These are phyloP conservation scores for Heliconius hermathena DNA, from an alignment of 1,140 invertebrate species.

Conservation along the genomic window DNA sequence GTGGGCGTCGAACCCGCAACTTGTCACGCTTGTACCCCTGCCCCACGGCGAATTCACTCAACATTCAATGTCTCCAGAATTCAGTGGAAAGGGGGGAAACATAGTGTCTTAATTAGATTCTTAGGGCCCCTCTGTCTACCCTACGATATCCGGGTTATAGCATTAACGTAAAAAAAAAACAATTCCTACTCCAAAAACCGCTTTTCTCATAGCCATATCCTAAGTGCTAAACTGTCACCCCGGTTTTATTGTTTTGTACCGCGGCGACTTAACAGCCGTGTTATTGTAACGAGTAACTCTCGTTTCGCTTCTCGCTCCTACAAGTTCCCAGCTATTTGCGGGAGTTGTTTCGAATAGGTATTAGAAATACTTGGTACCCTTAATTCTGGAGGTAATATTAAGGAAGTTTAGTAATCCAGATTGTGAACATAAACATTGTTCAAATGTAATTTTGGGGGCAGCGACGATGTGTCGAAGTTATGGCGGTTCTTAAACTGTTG, in stretches of 20 bases:
- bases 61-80: too few species aligned
- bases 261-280: constrained; percentile 63
- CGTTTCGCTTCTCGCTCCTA: constrained; percentile 45
- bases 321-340: constrained; percentile 50
- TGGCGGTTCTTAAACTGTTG: background rate
- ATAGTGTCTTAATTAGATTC: too few species aligned
- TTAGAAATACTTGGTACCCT: background rate
- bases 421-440: constrained; percentile 41
- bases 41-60: too few species aligned
- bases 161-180: background rate
- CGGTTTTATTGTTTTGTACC: constrained; percentile 62
- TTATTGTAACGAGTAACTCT: constrained; percentile 62
- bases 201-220: constrained; percentile 37
- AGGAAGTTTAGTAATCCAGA: constrained; percentile 45
- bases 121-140: too few species aligned
- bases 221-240: constrained; percentile 61
- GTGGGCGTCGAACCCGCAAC: too few species aligned
- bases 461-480: background rate
- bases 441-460: constrained; percentile 38
- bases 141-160: too few species aligned
- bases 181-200: constrained; percentile 7
- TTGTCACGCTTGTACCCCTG: too few species aligned
- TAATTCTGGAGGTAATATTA: constrained; percentile 39
- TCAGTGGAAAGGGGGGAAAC: too few species aligned
- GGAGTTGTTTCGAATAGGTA: constrained; percentile 51